A percentile compares a stretch with the other conserved stretches of the same genome.
Conservation (phyloP, 1,140 invertebrate species). For the Temnothorax curvispinosus region DNA sequence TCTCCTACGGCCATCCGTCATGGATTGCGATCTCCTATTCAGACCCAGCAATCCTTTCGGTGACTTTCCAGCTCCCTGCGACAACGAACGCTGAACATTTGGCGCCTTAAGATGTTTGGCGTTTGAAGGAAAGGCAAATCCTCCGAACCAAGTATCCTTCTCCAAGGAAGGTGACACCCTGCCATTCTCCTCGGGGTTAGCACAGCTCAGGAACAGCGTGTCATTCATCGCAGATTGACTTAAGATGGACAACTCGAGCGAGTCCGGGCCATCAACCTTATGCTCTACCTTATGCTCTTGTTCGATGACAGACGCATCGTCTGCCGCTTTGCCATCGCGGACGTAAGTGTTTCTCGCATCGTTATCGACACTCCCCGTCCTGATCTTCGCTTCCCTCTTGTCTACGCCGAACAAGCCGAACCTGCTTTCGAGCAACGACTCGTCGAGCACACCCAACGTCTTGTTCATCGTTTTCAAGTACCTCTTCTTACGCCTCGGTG, state of each 20-base stretch:
- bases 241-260: constrained; percentile 73
- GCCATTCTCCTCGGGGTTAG: constrained; percentile 44
- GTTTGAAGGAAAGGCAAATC: not conserved
- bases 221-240: constrained; percentile 79
- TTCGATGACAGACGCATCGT: not conserved
- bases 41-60: constrained; percentile 37
- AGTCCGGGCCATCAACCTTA: constrained; percentile 35
- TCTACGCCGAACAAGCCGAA: not conserved
- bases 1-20: constrained; percentile 26
- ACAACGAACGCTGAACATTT: constrained; percentile 72
- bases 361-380: constrained; percentile 35
- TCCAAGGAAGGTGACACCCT: constrained; percentile 45
- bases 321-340: not conserved
- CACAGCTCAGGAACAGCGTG: constrained; percentile 68
- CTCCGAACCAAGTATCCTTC: constrained; percentile 15
- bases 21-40: constrained; percentile 54
- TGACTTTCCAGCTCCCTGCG: constrained; percentile 63
- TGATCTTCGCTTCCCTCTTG: not conserved
- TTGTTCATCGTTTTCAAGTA: constrained; percentile 71
- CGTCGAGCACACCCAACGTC: constrained; percentile 70
- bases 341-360: constrained; percentile 56
- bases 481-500: constrained; percentile 37
- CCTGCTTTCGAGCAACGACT: constrained; percentile 52
- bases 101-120: not conserved
- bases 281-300: constrained; percentile 23